Evolutionary conservation across 2,113 vertebrate genomes (phyloP), one percentile per base, ranked within the genome.

Genomic region (Accipiter cooperii): DNA sequence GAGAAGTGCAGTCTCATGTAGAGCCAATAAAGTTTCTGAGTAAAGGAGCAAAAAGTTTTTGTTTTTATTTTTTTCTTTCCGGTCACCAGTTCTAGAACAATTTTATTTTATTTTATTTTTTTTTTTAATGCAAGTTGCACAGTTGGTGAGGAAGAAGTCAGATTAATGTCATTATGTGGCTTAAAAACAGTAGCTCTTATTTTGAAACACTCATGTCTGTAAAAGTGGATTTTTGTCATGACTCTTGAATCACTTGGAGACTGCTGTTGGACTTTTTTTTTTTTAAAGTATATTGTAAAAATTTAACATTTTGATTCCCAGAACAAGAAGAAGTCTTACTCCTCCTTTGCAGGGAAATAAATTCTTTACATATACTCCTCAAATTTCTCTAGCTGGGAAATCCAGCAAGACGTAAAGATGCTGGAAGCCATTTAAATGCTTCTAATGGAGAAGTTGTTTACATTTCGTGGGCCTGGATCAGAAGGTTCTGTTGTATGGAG

Each of bases 331-430:
- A 90, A 52, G 95, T 20, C 71, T 84, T 87, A 25, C 17, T 90
- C 31, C 47, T 89, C 22, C 61, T 85, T 89, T 90, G 33, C 55
- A 87, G 44, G 38, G 36, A 75, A 90, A 90, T 36, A 86, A 84
- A 79, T 86, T 64, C 47, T 66, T 94, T 66, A 42, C 49, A 33
- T 65, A 21, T 9, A 36, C 13, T 29, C 54, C 61, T 51, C 17
- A 16, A 57, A 70, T 82, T 78, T 95, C n/a, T 94, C 75, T 80
- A 5, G 49, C 74, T 74, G 82, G 75, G 89, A 95, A 91, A 91
- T 70, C 66, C 58, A 86, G 93, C 84, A 80, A 95, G 87, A 92
- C 86, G 82, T 64, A 76, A 91, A 95, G 89, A 63, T 77, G 58
- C 58, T 91, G 89, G 81, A 73, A 96, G 66, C 70, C 63, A 47